Percentiles rank a stretch among this genome's conserved stretches.
These are phyloP conservation scores for Molorchus minor DNA, from an alignment of 2,888 invertebrate species.

Conservation along the genomic window DNA sequence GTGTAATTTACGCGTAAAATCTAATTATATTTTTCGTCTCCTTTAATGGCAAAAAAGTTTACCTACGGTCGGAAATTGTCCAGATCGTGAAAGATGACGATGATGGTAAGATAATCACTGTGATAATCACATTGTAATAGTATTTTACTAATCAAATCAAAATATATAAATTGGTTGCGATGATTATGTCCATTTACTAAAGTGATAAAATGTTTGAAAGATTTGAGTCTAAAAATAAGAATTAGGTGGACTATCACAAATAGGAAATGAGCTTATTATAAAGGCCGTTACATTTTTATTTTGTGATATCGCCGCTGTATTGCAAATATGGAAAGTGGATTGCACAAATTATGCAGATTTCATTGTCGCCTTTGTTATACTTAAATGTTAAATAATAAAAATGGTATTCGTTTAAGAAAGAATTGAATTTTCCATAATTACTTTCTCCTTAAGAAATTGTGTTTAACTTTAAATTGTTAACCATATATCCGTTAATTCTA, in stretches of 20 bases:
- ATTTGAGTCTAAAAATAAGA: slow-evolving; percentile 23
- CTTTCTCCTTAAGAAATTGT: slow-evolving; percentile 13
- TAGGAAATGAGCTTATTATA: slow-evolving; percentile 20
- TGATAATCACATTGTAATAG: slow-evolving; percentile 13
- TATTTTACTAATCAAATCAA: slow-evolving; percentile 8
- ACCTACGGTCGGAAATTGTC: slow-evolving; percentile 18
- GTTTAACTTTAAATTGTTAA: not conserved
- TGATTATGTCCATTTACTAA: no score
- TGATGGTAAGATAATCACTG: slow-evolving; percentile 19
- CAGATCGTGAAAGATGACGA: slow-evolving; percentile 22
- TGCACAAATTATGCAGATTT: slow-evolving; percentile 15
- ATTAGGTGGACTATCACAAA: slow-evolving; percentile 19
- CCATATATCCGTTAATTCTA: no score
- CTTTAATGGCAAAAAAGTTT: slow-evolving; percentile 21
- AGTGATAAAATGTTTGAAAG: no score
- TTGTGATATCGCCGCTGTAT: slow-evolving; percentile 1
- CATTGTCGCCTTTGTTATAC: not conserved
- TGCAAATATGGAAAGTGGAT: slow-evolving; percentile 13
- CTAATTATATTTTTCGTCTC: slow-evolving; percentile 19
- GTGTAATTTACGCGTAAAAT: slow-evolving; percentile 1
- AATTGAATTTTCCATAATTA: slow-evolving; percentile 1
- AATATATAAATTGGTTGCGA: no score
- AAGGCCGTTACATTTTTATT: slow-evolving; percentile 8
- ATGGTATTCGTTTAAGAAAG: not conserved
- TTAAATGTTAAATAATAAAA: slow-evolving; percentile 2